These are phyloP conservation scores for Clupea harengus DNA, from an alignment of 2,113 vertebrate genomes.

Conservation along the genomic window DNA sequence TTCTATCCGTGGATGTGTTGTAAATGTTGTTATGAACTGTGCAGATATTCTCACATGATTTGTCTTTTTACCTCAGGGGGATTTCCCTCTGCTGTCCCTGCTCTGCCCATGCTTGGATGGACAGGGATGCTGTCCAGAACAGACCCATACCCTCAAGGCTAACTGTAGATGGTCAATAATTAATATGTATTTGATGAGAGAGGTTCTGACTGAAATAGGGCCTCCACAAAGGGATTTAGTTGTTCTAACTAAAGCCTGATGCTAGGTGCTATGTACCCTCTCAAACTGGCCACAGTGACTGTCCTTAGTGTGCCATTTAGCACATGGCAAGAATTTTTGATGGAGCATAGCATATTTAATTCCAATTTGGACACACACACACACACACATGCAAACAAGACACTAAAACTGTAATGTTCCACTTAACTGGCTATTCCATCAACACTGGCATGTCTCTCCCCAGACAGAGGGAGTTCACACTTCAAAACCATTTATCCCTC, in stretches of 20 bases:
- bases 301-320: not conserved
- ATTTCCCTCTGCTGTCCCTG: no score
- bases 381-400: not conserved
- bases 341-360: not conserved
- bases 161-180: not conserved
- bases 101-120: not conserved
- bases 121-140: not conserved
- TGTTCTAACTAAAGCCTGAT: not conserved
- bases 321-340: not conserved
- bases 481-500: constrained; percentile 41
- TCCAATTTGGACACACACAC: not conserved
- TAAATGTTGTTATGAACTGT: not conserved
- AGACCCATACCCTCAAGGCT: not conserved
- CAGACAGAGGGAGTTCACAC: constrained; percentile 25
- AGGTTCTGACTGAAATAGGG: not conserved
- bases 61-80: not conserved
- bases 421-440: constrained; percentile 14
- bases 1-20: not conserved
- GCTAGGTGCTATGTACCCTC: not conserved
- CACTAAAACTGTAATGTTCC: not conserved
- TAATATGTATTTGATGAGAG: not conserved
- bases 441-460: not conserved
- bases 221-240: not conserved
- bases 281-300: not conserved
- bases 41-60: not conserved